These are phyloP conservation scores for Centropus bengalensis DNA, from an alignment of 2,113 vertebrate species.

Conservation along the genomic window DNA sequence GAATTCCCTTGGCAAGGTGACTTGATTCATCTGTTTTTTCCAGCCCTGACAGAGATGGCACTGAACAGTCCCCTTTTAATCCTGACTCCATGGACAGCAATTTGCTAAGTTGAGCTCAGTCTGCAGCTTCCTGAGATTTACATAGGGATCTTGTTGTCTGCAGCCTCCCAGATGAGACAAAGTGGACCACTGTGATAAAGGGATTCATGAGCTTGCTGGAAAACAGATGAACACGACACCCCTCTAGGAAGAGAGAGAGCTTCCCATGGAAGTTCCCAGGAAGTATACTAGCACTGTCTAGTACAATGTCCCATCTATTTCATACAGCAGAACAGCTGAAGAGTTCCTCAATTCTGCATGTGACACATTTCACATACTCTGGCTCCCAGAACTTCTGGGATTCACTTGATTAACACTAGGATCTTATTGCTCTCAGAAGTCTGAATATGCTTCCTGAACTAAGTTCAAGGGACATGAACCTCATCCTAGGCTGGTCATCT, in stretches of 20 bases:
- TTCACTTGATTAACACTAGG: background rate
- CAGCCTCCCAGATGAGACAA: background rate
- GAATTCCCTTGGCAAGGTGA: background rate
- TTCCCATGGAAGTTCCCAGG: background rate
- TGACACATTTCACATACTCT: background rate
- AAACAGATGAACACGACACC: background rate
- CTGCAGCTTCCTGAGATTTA: background rate
- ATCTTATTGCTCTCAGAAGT: background rate
- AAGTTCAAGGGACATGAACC: background rate
- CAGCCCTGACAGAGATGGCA: background rate
- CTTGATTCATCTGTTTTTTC: background rate
- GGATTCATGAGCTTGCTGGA: background rate
- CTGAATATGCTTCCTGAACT: background rate
- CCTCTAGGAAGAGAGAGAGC: background rate
- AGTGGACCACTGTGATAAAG: rapidly evolving
- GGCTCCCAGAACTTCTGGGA: background rate
- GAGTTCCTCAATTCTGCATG: background rate
- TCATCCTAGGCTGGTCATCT: background rate
- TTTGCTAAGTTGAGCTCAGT: background rate
- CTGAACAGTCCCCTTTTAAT: background rate
- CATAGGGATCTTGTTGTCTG: background rate
- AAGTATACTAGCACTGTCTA: background rate
- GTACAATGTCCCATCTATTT: background rate
- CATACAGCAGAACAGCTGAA: background rate
- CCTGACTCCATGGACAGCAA: background rate